phyloP scores from a whole-genome alignment of 2,888 invertebrate genomes.

The Strigamia crassipes region DNA sequence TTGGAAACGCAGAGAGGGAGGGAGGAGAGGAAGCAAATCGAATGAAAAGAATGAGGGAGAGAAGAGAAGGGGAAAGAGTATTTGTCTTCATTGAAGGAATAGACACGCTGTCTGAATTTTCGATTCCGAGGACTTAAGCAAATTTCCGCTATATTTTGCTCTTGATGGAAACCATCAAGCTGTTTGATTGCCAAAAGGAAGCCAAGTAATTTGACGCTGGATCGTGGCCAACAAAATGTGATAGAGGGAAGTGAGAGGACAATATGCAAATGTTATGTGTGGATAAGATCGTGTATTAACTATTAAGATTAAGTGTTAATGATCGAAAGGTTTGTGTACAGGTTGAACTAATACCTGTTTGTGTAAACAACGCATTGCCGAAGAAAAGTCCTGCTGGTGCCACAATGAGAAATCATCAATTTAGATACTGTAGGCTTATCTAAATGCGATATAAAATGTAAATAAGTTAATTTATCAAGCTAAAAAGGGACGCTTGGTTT shows the following conservation, averaged over 20 bases:
- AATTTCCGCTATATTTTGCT: background rate
- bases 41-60: conserved; percentile 6
- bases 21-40: background rate
- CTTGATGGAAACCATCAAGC: background rate
- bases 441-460: conserved; percentile 16
- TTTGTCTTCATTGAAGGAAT: background rate
- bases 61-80: background rate
- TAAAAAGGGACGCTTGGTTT: background rate
- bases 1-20: background rate
- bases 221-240: background rate
- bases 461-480: background rate
- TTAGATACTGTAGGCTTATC: background rate
- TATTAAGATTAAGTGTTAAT: background rate
- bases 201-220: background rate
- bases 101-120: background rate
- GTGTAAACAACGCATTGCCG: background rate
- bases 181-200: background rate
- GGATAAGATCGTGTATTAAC: background rate
- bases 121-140: background rate
- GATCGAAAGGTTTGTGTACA: background rate
- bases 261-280: background rate
- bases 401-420: conserved; percentile 5
- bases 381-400: background rate
- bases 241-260: background rate
- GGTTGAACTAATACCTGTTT: conserved; percentile 5